Conservation (phyloP, 2,113 vertebrate species). For the Diphyllodes magnificus region DNA sequence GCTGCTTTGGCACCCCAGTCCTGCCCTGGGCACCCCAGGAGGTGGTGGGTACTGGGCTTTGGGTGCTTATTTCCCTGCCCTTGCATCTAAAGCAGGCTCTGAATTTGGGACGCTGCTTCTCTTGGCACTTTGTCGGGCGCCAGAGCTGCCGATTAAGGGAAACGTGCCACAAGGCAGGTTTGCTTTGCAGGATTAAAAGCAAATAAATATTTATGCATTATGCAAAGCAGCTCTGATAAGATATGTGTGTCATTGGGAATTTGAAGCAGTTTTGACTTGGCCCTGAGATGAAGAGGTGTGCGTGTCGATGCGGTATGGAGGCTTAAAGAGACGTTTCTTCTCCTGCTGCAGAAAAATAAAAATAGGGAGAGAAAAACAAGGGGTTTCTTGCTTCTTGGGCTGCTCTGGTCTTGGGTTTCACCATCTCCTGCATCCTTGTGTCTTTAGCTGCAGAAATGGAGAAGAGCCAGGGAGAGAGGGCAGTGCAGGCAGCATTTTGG, state of each 20-base stretch:
- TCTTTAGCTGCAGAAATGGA: slow-evolving; percentile 33
- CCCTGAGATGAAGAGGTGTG: not conserved
- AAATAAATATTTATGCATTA: slow-evolving; percentile 69
- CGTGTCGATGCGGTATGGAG: not conserved
- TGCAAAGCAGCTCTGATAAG: slow-evolving; percentile 52
- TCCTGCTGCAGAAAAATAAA: not conserved
- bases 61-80: not conserved
- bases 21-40: not conserved
- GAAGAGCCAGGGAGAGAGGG: slow-evolving; percentile 29
- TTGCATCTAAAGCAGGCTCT: not conserved
- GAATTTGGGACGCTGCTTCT: not conserved
- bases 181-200: slow-evolving; percentile 67
- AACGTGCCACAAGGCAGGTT: slow-evolving; percentile 56
- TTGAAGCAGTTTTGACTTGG: slow-evolving; percentile 36
- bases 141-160: not conserved
- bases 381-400: not conserved
- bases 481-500: slow-evolving; percentile 20
- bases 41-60: not conserved
- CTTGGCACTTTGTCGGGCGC: not conserved
- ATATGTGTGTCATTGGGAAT: slow-evolving; percentile 43
- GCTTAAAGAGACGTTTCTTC: not conserved
- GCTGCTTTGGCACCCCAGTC: not conserved
- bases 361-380: not conserved
- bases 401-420: not conserved
- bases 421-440: not conserved